Conservation (phyloP, 2,113 vertebrate species). For the Bungarus multicinctus region DNA sequence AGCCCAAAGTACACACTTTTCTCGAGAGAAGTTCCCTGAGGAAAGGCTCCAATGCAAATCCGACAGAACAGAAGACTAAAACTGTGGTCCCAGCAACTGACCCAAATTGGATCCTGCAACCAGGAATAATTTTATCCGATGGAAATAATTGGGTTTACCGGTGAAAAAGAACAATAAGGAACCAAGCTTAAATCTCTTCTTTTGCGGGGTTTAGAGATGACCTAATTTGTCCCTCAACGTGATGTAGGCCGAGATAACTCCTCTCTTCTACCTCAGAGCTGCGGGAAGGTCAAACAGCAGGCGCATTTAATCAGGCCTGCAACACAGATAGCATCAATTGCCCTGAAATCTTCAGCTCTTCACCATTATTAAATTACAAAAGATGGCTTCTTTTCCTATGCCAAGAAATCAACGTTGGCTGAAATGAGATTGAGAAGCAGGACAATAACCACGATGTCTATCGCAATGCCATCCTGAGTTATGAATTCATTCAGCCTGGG, state of each 20-base stretch:
- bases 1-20: background rate
- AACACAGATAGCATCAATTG: background rate
- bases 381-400: conserved; percentile 41
- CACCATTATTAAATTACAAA: conserved; percentile 2
- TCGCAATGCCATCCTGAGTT: conserved; percentile 42
- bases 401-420: conserved; percentile 54
- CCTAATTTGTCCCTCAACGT: background rate
- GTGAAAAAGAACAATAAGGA: background rate
- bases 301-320: background rate
- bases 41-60: background rate
- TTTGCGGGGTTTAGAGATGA: background rate
- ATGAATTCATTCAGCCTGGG: conserved; percentile 43
- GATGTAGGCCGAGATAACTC: conserved; percentile 21
- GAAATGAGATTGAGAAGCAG: conserved; percentile 46
- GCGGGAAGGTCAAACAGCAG: conserved; percentile 1
- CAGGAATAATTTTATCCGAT: background rate
- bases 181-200: background rate
- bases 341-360: background rate
- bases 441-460: conserved; percentile 44
- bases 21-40: background rate
- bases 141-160: background rate
- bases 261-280: conserved; percentile 23
- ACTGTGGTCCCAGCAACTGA: accelerated
- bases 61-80: background rate
- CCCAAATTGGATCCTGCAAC: background rate